Percentiles rank a stretch among this genome's conserved stretches.
These are phyloP conservation scores for Gastrophryne carolinensis DNA, from an alignment of 2,797 vertebrate genomes.

Conservation along the genomic window DNA sequence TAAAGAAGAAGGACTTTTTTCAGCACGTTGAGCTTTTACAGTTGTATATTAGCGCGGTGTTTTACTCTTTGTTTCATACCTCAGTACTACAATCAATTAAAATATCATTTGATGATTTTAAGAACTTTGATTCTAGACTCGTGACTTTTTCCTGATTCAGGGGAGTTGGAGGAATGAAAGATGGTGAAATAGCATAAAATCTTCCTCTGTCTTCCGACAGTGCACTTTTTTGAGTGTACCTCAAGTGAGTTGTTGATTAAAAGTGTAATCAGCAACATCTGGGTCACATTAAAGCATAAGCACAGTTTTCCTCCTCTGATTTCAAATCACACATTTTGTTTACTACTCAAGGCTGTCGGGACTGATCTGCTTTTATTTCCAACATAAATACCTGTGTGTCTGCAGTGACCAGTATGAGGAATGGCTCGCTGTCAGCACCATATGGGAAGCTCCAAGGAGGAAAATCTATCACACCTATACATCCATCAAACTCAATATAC, in stretches of 20 bases:
- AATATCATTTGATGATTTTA: no score
- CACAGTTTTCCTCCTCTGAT: neutral
- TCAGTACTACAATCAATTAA: no score
- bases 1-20: no score
- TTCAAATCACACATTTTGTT: slow-evolving; percentile 19
- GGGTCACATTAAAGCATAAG: slow-evolving; percentile 11
- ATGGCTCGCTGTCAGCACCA: neutral
- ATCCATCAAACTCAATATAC: no score
- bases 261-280: slow-evolving; percentile 18
- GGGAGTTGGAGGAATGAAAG: no score
- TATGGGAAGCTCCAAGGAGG: neutral
- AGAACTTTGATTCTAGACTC: no score
- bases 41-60: no score
- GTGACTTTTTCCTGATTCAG: neutral
- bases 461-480: neutral
- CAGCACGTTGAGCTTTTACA: no score
- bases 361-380: neutral
- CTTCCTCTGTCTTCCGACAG: neutral
- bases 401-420: neutral
- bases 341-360: neutral
- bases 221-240: slow-evolving; percentile 2
- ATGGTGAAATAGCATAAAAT: neutral
- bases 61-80: no score
- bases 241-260: slow-evolving; percentile 19
- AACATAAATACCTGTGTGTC: neutral